Base-by-base conservation (phyloP, 2,797 vertebrate genomes). In the Rhinatrema bivittatum region DNA sequence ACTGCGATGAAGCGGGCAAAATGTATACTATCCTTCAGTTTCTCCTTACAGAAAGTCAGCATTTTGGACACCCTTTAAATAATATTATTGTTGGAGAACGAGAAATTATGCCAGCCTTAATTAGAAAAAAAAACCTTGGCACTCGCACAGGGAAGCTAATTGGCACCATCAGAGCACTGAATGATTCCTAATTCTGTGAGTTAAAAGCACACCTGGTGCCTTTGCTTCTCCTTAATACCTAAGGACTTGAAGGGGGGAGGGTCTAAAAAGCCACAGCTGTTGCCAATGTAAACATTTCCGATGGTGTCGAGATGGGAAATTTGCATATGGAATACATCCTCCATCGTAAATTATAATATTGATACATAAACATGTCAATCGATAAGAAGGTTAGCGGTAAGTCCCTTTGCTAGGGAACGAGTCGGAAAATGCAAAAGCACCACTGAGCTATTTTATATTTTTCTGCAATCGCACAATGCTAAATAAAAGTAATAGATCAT, bases 181-280 rank as follows among this genome's bases (percentile, higher is more conserved):
- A 57, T 16, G 60, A 65, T 45, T 29, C 62, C 66, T 64, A 66
- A 71, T 73, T 74, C 44, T 39, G 50, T 60, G 61, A 65, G 62
- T 72, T 68, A 65, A 53, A 62, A 60, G 47, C 58, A 59, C 77
- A 82, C 77, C 81, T 79, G 77, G 70, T 40, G 16, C 36, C 62
- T 53, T 57, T 3, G 24, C 29, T 26, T 28, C 48, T 43, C 39
- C 0, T 9, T 2, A 51, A 46, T 28, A 53, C 38, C 58, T 57
- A 29, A 50, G 20, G 58, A 21, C 40, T 60, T 16, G 12, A 48
- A 62, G 31, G 29, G n/a, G 48, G 23, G 33, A 21, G 42, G 42
- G 32, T 10, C 20, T 8, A 52, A 48, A 46, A 62, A 49, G 50
- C 7, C 50, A 42, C 63, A 60, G 57, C 70, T 62, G 65, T 4